Base-by-base conservation (phyloP, 2,797 vertebrate genomes). In the Sebastes itinus region DNA sequence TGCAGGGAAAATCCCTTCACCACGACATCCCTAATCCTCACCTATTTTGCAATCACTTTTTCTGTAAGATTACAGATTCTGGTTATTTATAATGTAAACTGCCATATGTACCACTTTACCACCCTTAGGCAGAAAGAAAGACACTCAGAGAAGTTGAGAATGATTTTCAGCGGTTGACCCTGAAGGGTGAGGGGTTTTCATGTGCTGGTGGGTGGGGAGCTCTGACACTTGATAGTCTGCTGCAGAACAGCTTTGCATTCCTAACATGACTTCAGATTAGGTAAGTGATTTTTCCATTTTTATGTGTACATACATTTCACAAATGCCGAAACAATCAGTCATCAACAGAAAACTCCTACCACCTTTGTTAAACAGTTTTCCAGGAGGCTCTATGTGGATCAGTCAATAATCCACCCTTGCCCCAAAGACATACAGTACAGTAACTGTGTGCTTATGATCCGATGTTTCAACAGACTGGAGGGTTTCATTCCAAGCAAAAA, bases 261-360 rank as follows among this genome's bases (percentile, higher is more conserved):
- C 58, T 72, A 1, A 58, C 77, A 75, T 80, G 66, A 60, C 33
- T 82, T 30, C 72, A 78, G 59, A 69, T 70, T 42, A 60, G 54
- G 20, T 1, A 42, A 60, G 22, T 30, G 14, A 55, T 68, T 75
- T 65, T 64, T 38, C 55, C 20, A 38, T 60, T 63, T 16, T 5
- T 5, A 28, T 2, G 6, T 58, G 52, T 46, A 22, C n/a, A 27
- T 25, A 38, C 38, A 49, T 49, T 62, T 54, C 28, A 27, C 22
- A 52, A 54, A 35, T 59, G 54, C 32, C 10, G 2, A 65, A 52
- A 30, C 11, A 30, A 13, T 56, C 23, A 25, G 55, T 25, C 23
- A 25, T 23, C 10, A 4, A 18, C 46, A 49, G 4, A 16, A 55
- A 38, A 9, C 13, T 23, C 46, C 27, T 2, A 33, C 1, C 22